Percentiles rank a stretch among this genome's conserved stretches.
phyloP scores from a whole-genome alignment of 2,888 invertebrate genomes.

The Leucophora obtusa region DNA sequence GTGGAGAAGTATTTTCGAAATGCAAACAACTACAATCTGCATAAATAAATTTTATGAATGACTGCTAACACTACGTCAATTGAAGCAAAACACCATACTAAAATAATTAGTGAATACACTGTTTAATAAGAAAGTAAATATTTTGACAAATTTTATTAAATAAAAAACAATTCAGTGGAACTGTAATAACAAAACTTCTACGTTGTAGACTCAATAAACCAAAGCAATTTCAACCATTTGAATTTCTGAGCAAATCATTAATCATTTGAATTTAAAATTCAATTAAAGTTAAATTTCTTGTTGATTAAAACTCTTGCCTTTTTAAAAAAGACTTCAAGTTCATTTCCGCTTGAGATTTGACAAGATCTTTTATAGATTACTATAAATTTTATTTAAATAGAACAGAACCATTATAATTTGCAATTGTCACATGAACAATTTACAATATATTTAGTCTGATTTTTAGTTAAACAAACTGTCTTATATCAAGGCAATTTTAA shows the following conservation, averaged over 20 bases:
- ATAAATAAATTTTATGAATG: background rate
- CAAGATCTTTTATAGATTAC: background rate
- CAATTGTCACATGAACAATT: slow-evolving; percentile 35
- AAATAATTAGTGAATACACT: slow-evolving; percentile 10
- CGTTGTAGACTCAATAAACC: background rate
- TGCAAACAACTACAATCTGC: too few species aligned
- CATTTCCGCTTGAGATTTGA: slow-evolving; percentile 36
- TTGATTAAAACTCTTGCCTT: background rate
- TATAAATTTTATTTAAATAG: background rate
- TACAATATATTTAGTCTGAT: slow-evolving; percentile 4
- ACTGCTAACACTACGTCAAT: slow-evolving; percentile 6
- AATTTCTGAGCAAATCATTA: slow-evolving; percentile 25
- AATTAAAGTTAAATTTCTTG: too few species aligned
- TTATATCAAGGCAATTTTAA: slow-evolving; percentile 29
- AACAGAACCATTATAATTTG: background rate
- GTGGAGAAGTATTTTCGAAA: too few species aligned
- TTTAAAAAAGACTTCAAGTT: slow-evolving; percentile 24
- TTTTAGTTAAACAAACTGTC: background rate
- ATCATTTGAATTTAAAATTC: slow-evolving; percentile 43
- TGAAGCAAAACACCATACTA: slow-evolving; percentile 19
- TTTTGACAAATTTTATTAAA: slow-evolving; percentile 18
- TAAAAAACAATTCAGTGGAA: slow-evolving; percentile 1
- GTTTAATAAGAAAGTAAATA: slow-evolving; percentile 37
- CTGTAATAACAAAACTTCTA: background rate
- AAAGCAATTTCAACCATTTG: background rate